These are phyloP conservation scores for Catostomus latipinnis DNA, from an alignment of 2,797 vertebrate species.

Conservation along the genomic window DNA sequence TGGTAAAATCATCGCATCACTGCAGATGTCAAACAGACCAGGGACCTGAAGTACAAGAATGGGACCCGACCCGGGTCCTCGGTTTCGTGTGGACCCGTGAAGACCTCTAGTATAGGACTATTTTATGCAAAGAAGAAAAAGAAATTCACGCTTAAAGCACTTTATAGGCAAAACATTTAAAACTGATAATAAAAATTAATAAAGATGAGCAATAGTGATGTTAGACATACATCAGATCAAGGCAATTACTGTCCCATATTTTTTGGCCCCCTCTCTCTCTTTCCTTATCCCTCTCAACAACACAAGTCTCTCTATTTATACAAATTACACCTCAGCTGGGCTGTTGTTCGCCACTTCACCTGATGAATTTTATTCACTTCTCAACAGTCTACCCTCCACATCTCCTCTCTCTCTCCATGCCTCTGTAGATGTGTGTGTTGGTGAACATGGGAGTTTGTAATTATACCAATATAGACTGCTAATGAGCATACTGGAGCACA, in stretches of 20 bases:
- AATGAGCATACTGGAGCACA: conserved; percentile 66
- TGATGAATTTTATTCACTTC: conserved; percentile 26
- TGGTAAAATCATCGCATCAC: too few species aligned
- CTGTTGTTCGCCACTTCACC: conserved; percentile 26
- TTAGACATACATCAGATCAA: too few species aligned
- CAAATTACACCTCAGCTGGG: conserved; percentile 7
- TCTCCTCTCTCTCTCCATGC: conserved; percentile 30
- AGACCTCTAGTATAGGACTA: too few species aligned
- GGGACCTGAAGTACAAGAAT: too few species aligned
- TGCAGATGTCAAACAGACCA: too few species aligned
- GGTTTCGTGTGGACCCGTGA: too few species aligned
- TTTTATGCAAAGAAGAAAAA: too few species aligned
- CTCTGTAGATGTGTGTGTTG: conserved; percentile 33
- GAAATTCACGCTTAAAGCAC: too few species aligned
- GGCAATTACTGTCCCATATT: neutral
- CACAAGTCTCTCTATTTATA: conserved; percentile 7
- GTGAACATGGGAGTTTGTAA: conserved; percentile 50
- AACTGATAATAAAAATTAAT: too few species aligned
- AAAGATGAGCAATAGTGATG: too few species aligned
- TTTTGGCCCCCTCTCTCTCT: neutral
- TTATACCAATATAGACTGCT: conserved; percentile 65
- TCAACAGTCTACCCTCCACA: conserved; percentile 13
- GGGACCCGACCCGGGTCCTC: too few species aligned
- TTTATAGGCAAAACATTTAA: too few species aligned
- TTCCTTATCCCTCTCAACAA: conserved; percentile 1